Conservation (phyloP, 2,888 invertebrate species). For the Invenusta paracnida region DNA sequence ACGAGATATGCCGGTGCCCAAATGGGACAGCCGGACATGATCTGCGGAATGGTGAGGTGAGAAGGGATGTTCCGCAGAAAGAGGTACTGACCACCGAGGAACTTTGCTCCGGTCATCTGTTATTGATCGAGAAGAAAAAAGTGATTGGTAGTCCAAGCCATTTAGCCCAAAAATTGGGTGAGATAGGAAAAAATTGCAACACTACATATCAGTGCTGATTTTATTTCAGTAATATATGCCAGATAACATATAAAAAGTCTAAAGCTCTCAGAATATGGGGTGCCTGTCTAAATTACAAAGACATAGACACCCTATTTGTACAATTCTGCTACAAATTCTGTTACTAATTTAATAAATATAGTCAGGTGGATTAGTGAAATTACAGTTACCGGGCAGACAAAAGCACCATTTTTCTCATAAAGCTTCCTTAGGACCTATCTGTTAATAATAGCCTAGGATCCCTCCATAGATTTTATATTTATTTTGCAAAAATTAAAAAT, state of each 20-base stretch:
- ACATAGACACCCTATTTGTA: conserved; percentile 21
- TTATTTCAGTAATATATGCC: conserved; percentile 25
- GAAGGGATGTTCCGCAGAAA: background rate
- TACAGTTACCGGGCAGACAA: background rate
- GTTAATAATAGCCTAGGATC: no score
- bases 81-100: background rate
- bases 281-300: conserved; percentile 27
- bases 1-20: background rate
- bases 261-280: conserved; percentile 29
- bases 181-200: conserved; percentile 27
- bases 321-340: conserved; percentile 7
- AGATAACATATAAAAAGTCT: conserved; percentile 21
- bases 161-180: conserved; percentile 17
- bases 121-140: no score
- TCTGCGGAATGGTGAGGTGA: background rate
- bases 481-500: no score
- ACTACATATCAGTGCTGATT: conserved; percentile 23
- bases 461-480: no score
- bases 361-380: background rate
- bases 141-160: conserved; percentile 27
- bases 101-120: background rate
- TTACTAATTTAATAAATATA: background rate
- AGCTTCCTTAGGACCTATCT: no score
- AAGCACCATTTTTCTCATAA: background rate
- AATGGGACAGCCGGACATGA: background rate